Evolutionary conservation across 2,113 vertebrate genomes (phyloP).

Genomic region (Cyphomyrus discorhynchus): DNA sequence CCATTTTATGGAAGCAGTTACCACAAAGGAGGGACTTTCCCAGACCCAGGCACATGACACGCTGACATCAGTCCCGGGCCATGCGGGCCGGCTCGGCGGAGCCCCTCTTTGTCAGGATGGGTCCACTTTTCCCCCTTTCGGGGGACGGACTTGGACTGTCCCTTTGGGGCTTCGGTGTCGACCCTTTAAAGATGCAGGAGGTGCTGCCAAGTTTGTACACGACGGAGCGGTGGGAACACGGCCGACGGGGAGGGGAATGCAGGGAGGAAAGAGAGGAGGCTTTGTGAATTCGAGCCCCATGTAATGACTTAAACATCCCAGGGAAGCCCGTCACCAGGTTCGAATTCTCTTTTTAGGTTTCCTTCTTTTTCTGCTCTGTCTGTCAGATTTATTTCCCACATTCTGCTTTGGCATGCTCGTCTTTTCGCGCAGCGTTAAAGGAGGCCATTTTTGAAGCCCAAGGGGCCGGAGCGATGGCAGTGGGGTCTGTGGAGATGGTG

Average conservation of each 20-base stretch:
- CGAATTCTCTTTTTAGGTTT: neutral
- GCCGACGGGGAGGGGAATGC: neutral
- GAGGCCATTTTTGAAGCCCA: conserved; percentile 16
- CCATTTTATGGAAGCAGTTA: neutral
- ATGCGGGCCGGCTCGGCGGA: neutral
- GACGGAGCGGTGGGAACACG: conserved; percentile 7
- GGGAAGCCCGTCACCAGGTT: conserved; percentile 27
- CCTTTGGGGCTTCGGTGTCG: neutral
- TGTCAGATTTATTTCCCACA: conserved; percentile 26
- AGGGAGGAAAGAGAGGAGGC: conserved; percentile 24
- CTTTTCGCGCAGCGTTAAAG: conserved; percentile 18
- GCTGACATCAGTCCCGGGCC: neutral
- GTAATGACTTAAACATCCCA: conserved; percentile 36
- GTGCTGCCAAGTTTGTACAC: conserved; percentile 24
- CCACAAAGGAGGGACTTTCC: neutral
- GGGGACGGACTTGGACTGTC: neutral
- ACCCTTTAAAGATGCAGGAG: conserved; percentile 7
- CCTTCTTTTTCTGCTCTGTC: conserved; percentile 11
- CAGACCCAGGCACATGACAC: neutral
- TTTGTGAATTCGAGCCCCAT: conserved; percentile 26
- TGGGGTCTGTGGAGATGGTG: neutral
- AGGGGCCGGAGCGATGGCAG: neutral
- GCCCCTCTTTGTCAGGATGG: conserved; percentile 18
- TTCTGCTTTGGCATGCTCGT: neutral
- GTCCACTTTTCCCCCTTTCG: neutral